Conservation (phyloP, 2,797 vertebrate species). For the Fratercula arctica region DNA sequence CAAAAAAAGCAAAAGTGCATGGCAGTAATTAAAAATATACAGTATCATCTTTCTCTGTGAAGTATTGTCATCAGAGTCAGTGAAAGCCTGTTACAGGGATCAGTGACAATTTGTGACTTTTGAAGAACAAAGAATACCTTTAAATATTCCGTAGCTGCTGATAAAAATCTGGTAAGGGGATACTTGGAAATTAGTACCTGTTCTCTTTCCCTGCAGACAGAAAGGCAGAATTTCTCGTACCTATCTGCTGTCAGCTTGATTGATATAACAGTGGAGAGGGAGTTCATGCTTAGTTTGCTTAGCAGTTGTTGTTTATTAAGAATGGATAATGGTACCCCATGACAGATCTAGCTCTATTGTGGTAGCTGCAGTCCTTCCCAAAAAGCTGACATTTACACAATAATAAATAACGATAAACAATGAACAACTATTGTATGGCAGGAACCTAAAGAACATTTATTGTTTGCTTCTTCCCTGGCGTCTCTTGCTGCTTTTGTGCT, state of each 20-base stretch:
- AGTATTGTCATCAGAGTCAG: background rate
- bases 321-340: background rate
- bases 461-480: background rate
- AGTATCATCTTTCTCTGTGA: background rate
- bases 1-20: background rate
- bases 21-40: background rate
- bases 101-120: background rate
- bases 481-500: background rate
- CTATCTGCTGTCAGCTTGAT: constrained; percentile 6
- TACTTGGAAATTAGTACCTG: background rate
- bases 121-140: constrained; percentile 2
- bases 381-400: background rate
- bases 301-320: constrained; percentile 33
- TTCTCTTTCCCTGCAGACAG: background rate
- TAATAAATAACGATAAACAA: background rate
- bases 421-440: background rate
- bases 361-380: background rate
- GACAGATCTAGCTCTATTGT: background rate
- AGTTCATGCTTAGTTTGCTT: constrained; percentile 44
- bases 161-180: constrained; percentile 45
- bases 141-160: background rate
- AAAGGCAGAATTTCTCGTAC: background rate
- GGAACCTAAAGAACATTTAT: background rate
- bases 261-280: background rate
- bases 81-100: background rate